These are phyloP conservation scores for Ecliptopera silaceata DNA, from an alignment of 2,888 invertebrate species.

Conservation along the genomic window DNA sequence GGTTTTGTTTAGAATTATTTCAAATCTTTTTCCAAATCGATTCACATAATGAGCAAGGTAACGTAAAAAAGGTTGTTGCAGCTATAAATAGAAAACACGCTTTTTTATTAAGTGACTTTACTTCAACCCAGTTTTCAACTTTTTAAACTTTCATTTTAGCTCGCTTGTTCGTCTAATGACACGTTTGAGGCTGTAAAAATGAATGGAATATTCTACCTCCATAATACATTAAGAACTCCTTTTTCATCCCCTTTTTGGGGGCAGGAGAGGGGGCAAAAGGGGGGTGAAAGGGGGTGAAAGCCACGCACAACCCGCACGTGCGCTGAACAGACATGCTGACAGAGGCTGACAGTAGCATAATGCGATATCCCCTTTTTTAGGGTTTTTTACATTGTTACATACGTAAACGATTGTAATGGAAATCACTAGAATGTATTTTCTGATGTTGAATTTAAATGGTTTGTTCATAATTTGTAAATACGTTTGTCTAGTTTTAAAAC, in stretches of 20 bases:
- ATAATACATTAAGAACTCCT: conserved; percentile 20
- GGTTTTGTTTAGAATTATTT: too few relatives aligned
- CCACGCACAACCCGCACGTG: conserved; percentile 17
- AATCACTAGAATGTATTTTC: conserved; percentile 5
- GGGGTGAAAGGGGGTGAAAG: background rate
- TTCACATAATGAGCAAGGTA: too few relatives aligned
- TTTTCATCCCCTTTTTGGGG: background rate
- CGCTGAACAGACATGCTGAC: conserved; percentile 20
- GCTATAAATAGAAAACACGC: too few relatives aligned
- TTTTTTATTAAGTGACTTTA: too few relatives aligned
- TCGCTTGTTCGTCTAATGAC: conserved; percentile 20
- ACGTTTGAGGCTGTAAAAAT: conserved; percentile 23
- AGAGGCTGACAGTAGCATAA: conserved; percentile 25
- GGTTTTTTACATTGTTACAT: conserved; percentile 5
- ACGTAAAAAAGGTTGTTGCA: too few relatives aligned
- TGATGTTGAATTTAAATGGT: background rate
- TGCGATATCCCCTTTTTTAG: conserved; percentile 16
- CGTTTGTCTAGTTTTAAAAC: too few relatives aligned
- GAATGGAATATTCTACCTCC: conserved; percentile 27
- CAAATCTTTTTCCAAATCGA: too few relatives aligned
- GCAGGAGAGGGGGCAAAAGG: background rate
- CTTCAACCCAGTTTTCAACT: background rate
- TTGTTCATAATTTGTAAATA: background rate
- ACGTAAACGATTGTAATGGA: conserved; percentile 14
- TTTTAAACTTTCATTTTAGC: conserved; percentile 3